Conservation (phyloP, 2,888 invertebrate species). For the Cantharis nigra region DNA sequence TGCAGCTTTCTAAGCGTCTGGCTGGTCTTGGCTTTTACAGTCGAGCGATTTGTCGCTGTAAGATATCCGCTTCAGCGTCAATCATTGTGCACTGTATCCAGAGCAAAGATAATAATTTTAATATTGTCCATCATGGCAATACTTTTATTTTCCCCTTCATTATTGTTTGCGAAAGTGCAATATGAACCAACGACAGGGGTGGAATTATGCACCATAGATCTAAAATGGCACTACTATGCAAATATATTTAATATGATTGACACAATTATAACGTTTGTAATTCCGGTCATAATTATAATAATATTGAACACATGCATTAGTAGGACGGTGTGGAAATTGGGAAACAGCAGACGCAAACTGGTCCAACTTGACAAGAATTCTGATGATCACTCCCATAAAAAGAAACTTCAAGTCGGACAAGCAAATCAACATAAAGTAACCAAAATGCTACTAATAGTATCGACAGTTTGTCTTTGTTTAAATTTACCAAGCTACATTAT, state of each 20-base stretch:
- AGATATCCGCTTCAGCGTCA: conserved; percentile 74
- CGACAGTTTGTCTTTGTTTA: conserved; percentile 75
- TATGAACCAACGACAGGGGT: conserved; percentile 40
- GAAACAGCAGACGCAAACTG: conserved; percentile 38
- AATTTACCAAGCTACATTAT: conserved; percentile 79
- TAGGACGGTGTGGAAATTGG: conserved; percentile 66
- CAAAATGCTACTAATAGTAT: conserved; percentile 81
- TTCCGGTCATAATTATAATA: conserved; percentile 73
- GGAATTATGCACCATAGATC: conserved; percentile 57
- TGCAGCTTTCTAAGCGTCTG: conserved; percentile 80
- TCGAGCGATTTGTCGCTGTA: conserved; percentile 83
- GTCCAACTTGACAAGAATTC: conserved; percentile 24
- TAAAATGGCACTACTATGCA: conserved; percentile 61
- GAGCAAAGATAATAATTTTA: conserved; percentile 68
- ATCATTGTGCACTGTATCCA: conserved; percentile 71
- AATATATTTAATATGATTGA: conserved; percentile 72
- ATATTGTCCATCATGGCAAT: conserved; percentile 60
- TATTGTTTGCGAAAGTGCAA: conserved; percentile 55
- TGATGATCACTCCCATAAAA: not conserved
- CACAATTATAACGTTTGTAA: conserved; percentile 70
- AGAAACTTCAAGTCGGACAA: conserved; percentile 39
- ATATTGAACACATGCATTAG: conserved; percentile 74
- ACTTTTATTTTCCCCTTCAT: conserved; percentile 65
- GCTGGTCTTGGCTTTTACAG: conserved; percentile 84
- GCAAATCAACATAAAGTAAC: conserved; percentile 65